Evolutionary conservation across 2,797 vertebrate species (phyloP).

Genomic region (Tolypeutes matacus): DNA sequence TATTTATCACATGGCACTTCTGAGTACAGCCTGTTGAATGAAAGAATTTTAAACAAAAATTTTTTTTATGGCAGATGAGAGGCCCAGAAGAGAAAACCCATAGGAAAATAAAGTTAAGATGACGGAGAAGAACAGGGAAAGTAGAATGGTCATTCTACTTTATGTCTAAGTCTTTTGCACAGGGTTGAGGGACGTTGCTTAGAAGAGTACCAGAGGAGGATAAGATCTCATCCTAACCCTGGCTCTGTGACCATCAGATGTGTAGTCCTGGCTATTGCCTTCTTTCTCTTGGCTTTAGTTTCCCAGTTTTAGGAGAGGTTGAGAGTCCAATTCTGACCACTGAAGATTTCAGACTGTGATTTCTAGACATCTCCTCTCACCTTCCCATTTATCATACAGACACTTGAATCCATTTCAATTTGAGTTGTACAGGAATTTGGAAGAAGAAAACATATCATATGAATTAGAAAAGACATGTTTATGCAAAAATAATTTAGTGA

Average conservation of each 20-base stretch:
- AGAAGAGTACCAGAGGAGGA: not conserved
- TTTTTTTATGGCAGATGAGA: not conserved
- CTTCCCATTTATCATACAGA: not conserved
- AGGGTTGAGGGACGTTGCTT: not conserved
- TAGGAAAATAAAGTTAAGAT: conserved; percentile 51
- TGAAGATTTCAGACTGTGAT: not conserved
- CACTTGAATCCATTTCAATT: not conserved
- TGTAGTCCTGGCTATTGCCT: not conserved
- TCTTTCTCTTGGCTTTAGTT: not conserved
- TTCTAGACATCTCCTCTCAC: not conserved
- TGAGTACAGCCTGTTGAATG: not conserved
- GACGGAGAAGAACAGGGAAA: not conserved
- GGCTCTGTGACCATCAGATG: not conserved
- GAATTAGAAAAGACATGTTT: conserved; percentile 10
- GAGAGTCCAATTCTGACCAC: not conserved
- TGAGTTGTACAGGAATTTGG: not conserved
- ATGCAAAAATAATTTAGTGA: not conserved
- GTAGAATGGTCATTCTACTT: not conserved
- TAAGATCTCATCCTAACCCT: not conserved
- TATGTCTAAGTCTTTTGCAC: not conserved
- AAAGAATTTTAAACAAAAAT: not conserved
- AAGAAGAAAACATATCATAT: not conserved
- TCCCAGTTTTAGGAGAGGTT: not conserved
- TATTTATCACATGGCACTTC: not conserved
- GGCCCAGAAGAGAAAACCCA: conserved; percentile 16